Conservation (phyloP, 2,888 invertebrate genomes). For the Trachelus tabidus region DNA sequence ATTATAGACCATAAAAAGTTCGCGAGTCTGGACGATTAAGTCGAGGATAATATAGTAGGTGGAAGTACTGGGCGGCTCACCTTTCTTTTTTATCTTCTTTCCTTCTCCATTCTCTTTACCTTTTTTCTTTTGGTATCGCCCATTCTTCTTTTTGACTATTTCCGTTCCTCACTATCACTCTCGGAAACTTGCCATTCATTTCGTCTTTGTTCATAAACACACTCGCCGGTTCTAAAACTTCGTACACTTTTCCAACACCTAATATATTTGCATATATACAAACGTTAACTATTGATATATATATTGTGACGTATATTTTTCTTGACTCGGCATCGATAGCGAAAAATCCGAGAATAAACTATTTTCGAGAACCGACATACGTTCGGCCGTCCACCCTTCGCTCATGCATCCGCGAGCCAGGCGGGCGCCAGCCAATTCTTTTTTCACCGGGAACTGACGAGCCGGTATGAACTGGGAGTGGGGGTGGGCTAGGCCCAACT, state of each 20-base stretch:
- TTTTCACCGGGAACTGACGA: too few relatives aligned
- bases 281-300: neutral
- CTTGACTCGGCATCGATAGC: too few relatives aligned
- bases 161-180: neutral
- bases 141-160: neutral
- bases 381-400: too few relatives aligned
- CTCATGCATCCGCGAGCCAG: too few relatives aligned
- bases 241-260: neutral
- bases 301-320: too few relatives aligned
- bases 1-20: slow-evolving; percentile 57
- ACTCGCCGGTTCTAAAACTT: neutral
- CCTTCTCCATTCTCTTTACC: neutral
- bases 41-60: slow-evolving; percentile 43
- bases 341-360: too few relatives aligned
- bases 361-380: too few relatives aligned
- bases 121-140: neutral
- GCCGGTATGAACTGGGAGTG: too few relatives aligned
- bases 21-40: slow-evolving; percentile 54
- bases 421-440: too few relatives aligned
- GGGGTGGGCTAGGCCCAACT: too few relatives aligned
- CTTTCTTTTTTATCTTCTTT: neutral
- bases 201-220: slow-evolving; percentile 11
- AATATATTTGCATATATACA: neutral
- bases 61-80: neutral
- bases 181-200: neutral